Evolutionary conservation across 2,797 vertebrate genomes (phyloP).

Genomic region (Cygnus olor): DNA sequence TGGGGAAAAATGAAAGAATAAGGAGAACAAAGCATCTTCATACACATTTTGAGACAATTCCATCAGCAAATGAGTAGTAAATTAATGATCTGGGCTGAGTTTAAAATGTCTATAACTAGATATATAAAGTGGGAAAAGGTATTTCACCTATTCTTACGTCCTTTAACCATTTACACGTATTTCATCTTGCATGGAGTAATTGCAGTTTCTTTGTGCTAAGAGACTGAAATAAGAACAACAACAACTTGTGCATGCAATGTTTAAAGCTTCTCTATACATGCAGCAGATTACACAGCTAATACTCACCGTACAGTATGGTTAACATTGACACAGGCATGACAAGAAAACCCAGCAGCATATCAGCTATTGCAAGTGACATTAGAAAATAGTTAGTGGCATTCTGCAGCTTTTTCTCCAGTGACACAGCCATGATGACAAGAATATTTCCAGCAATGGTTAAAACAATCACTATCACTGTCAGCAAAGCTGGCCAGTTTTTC

Average conservation of each 20-base stretch:
- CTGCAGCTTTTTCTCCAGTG: constrained; percentile 96
- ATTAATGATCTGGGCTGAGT: not conserved
- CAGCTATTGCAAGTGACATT: constrained; percentile 96
- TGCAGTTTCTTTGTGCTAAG: not conserved
- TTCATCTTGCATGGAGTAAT: not conserved
- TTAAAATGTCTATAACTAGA: not conserved
- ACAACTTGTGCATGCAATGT: not conserved
- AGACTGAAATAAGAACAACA: not conserved
- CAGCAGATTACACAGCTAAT: constrained; percentile 17
- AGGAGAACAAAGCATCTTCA: not conserved
- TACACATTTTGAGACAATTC: not conserved
- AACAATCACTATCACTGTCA: constrained; percentile 88
- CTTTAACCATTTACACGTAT: not conserved
- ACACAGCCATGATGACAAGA: constrained; percentile 96
- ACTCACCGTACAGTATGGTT: constrained; percentile 96
- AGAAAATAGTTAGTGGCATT: constrained; percentile 98
- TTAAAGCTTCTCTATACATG: constrained; percentile 22
- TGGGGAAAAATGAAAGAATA: not conserved
- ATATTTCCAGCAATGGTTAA: constrained; percentile 95
- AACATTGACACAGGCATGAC: constrained; percentile 98
- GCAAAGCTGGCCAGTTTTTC: constrained; percentile 94
- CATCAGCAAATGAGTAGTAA: not conserved
- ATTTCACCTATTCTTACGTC: not conserved
- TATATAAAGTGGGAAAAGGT: not conserved
- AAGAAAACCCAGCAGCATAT: constrained; percentile 95